Conservation (phyloP, 2,888 invertebrate species). For the Mesodorylaimus sp. region DNA sequence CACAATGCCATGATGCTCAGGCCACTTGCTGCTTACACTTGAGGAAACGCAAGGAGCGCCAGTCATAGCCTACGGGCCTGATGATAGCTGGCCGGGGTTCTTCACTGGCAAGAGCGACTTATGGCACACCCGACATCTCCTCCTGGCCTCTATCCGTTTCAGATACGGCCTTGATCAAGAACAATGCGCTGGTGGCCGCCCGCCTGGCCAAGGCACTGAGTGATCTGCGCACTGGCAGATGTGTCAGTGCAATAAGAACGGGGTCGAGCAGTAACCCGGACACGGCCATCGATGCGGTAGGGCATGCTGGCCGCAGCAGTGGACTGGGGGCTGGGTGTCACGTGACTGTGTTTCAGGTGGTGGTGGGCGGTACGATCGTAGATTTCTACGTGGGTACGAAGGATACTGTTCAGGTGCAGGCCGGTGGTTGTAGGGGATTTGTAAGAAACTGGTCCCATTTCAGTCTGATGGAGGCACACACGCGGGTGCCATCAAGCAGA, state of each 20-base stretch:
- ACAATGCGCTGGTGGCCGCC: constrained; percentile 69
- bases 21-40: too few species aligned
- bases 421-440: not conserved
- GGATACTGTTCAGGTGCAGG: constrained; percentile 39
- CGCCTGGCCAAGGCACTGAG: constrained; percentile 42
- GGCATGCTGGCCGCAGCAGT: too few species aligned
- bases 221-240: too few species aligned
- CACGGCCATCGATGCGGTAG: too few species aligned
- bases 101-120: constrained; percentile 59
- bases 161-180: constrained; percentile 77
- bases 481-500: constrained; percentile 44
- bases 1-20: too few species aligned
- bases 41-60: constrained; percentile 88
- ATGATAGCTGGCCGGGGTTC: constrained; percentile 70
- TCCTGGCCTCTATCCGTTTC: too few species aligned
- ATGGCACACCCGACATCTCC: too few species aligned
- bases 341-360: constrained; percentile 19
- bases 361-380: constrained; percentile 27
- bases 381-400: constrained; percentile 24
- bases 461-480: constrained; percentile 64
- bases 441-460: constrained; percentile 20
- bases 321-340: too few species aligned
- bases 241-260: too few species aligned
- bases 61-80: constrained; percentile 53
- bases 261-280: too few species aligned